phyloP scores from a whole-genome alignment of 2,113 vertebrate species.

The Indicator maculatus region DNA sequence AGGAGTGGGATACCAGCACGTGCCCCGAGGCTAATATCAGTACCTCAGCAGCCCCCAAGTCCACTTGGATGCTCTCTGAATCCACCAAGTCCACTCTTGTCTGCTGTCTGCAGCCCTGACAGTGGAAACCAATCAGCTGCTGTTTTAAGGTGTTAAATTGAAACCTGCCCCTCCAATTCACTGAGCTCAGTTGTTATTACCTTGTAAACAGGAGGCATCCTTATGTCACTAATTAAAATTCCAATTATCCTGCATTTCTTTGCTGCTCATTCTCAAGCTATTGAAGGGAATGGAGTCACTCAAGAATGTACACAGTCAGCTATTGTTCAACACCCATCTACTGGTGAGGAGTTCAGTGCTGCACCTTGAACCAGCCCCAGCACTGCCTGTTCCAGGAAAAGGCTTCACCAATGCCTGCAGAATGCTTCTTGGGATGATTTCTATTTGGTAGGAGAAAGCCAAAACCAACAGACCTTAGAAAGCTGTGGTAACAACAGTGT shows the following conservation, averaged over 20 bases:
- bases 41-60: not conserved
- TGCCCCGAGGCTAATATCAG: not conserved
- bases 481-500: not conserved
- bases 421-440: not conserved
- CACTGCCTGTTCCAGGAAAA: not conserved
- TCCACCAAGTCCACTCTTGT: not conserved
- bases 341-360: not conserved
- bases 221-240: constrained; percentile 49
- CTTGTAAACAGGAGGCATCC: constrained; percentile 23
- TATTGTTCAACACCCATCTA: not conserved
- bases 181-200: not conserved
- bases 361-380: not conserved
- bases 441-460: not conserved
- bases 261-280: not conserved
- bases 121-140: not conserved
- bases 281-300: not conserved
- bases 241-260: constrained; percentile 23
- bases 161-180: not conserved
- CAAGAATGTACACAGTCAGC: not conserved
- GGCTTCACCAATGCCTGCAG: not conserved
- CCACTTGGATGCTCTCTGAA: not conserved
- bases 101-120: not conserved
- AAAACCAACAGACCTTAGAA: not conserved
- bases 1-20: not conserved
- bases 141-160: not conserved